Evolutionary conservation across 1,140 invertebrate species (phyloP).

Genomic region (Triops cancriformis): DNA sequence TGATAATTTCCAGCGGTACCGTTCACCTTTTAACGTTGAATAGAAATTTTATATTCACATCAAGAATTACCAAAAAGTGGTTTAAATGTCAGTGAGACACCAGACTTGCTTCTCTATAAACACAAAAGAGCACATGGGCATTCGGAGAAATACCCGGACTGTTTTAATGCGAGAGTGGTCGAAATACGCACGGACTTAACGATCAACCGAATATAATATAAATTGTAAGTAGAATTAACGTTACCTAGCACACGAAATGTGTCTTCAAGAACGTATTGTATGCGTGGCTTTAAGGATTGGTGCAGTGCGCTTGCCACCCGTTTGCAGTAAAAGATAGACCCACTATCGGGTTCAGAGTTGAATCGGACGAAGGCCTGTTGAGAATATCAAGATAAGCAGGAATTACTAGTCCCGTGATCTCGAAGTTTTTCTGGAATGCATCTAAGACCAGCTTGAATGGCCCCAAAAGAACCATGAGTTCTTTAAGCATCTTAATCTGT

Average conservation of each 20-base stretch:
- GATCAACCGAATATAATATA: too few species aligned
- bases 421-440: slow-evolving; percentile 17
- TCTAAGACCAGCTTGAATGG: slow-evolving; percentile 17
- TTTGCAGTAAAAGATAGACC: neutral
- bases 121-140: too few species aligned
- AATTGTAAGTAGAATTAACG: neutral
- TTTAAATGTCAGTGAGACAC: too few species aligned
- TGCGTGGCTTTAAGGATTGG: neutral
- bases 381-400: neutral
- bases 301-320: neutral
- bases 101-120: too few species aligned
- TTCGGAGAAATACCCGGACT: too few species aligned
- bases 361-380: neutral
- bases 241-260: neutral
- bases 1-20: too few species aligned
- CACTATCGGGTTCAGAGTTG: neutral
- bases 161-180: too few species aligned
- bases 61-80: too few species aligned
- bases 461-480: too few species aligned
- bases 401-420: neutral
- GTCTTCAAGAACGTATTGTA: neutral
- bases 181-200: too few species aligned
- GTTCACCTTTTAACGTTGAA: too few species aligned
- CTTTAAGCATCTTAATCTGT: slow-evolving; percentile 15
- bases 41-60: too few species aligned